Base-by-base conservation (phyloP, 1,140 invertebrate genomes). In the Drosophila subpulchrella region DNA sequence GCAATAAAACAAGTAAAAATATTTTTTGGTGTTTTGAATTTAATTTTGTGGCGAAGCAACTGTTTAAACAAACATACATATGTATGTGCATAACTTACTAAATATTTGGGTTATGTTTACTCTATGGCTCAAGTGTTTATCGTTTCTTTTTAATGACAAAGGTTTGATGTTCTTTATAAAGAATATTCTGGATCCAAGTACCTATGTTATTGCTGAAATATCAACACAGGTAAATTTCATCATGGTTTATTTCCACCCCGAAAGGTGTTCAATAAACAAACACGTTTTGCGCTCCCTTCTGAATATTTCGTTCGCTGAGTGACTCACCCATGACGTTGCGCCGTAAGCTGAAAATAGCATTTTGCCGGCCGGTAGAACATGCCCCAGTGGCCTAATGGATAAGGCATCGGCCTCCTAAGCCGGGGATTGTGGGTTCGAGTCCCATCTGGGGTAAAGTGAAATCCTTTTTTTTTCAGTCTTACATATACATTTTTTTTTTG, bases 351-450 rank as follows among this genome's bases (percentile, higher is more conserved):
- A 27, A 30, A 30, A 34, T n/a, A 0, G 10, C 27, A 17, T 17
- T 73, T 8, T 36, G 54, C 4, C 67, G 32, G 7, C 12, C 0
- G 0, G 0, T 5, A 5, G 0, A 24, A n/a, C 54, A 53, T 12
- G 70, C 70, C 67, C 70, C 70, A 73, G 70, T 73, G 70, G 70
- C 70, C 54, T 73, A 73, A 73, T 73, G 70, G 70, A 71, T 71
- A 71, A 67, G 63, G 63, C 63, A 67, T 67, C 63, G 63, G 63
- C 63, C 63, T 66, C 63, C 63, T 66, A 66, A 66, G 63, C 63
- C 63, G 63, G 63, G 63, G 63, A 67, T 67, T 67, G 63, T 70
- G 66, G 66, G 66, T 70, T 70, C 66, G 66, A 70, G 66, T 70
- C 66, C 66, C 66, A 68, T 68, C 66, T 68, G 66, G 66, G 59